phyloP scores from a whole-genome alignment of 2,797 vertebrate genomes.

The Clangula hyemalis region DNA sequence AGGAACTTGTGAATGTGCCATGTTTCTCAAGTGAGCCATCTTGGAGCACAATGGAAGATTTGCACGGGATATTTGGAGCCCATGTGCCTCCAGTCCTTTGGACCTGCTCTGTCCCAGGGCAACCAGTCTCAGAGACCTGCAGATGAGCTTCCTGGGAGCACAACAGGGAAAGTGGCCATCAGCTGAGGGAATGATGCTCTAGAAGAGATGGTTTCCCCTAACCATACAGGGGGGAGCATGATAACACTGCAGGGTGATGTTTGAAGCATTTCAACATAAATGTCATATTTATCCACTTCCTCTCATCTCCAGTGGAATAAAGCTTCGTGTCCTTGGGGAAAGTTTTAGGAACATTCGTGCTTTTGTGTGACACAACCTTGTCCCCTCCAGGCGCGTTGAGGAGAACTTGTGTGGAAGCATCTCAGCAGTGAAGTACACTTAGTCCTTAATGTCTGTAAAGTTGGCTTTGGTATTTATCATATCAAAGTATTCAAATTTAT shows the following conservation, averaged over 20 bases:
- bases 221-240: rapidly evolving
- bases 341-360: neutral
- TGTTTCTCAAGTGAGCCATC: neutral
- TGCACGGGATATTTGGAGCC: neutral
- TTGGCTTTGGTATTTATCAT: constrained; percentile 33
- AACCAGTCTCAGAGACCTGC: neutral
- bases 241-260: rapidly evolving
- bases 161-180: neutral
- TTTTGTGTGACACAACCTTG: neutral
- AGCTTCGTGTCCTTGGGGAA: neutral
- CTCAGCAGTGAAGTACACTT: neutral
- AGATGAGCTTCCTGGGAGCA: neutral
- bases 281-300: neutral
- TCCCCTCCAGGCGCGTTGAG: neutral
- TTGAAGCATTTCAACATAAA: neutral
- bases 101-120: neutral
- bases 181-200: rapidly evolving
- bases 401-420: neutral
- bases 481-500: constrained; percentile 52
- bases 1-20: neutral
- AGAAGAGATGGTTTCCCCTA: neutral
- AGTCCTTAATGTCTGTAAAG: constrained; percentile 22
- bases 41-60: neutral
- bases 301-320: neutral
- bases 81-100: neutral